Base-by-base conservation (phyloP, 2,888 invertebrate species). In the Syritta pipiens region DNA sequence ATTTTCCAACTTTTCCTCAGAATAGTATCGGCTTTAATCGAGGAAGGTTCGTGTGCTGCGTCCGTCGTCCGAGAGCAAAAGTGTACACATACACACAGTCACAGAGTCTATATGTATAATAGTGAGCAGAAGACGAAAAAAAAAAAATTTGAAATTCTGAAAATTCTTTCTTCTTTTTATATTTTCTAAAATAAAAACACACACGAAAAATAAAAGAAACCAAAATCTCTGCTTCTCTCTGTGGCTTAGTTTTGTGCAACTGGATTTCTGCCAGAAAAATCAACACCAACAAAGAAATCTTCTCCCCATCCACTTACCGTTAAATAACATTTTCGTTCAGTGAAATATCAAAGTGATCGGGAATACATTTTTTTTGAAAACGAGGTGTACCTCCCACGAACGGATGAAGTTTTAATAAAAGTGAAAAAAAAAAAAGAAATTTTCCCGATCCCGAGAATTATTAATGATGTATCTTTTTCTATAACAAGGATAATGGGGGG, bases 1-100 rank as follows among this genome's bases (percentile, higher is more conserved):
- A 62, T 49, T 74, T 79, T 67, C 53, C 48, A 55, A n/a, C n/a
- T n/a, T 62, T 74, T 37, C 37, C 84, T 85, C 87, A 88, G 88
- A 88, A 86, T 84, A 87, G 87, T 87, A 86, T 87, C 84, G 86
- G 88, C 88, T 86, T 86, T 86, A 85, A 87, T 86, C 86, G 85
- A 85, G 86, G 85, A 88, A 88, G 89, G 89, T 89, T 86, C 85
- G 86, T 85, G 83, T 84, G 84, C 84, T 85, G 83, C 82, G 83
- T 74, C 57, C 74, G 79, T 79, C 84, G 84, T 84, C 82, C 83
- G 84, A 85, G 82, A 84, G 83, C 84, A 81, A 83, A n/a, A 82
- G 83, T 81, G 79, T 75, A 82, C 71, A 72, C 67, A 82, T 77
- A 82, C 51, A 81, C 65, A 72, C 62, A 86, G 84, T 84, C 51